Percentiles rank a stretch among this genome's conserved stretches.
These are phyloP conservation scores for Ryuthela nishihirai DNA, from an alignment of 2,888 invertebrate genomes.

Conservation along the genomic window DNA sequence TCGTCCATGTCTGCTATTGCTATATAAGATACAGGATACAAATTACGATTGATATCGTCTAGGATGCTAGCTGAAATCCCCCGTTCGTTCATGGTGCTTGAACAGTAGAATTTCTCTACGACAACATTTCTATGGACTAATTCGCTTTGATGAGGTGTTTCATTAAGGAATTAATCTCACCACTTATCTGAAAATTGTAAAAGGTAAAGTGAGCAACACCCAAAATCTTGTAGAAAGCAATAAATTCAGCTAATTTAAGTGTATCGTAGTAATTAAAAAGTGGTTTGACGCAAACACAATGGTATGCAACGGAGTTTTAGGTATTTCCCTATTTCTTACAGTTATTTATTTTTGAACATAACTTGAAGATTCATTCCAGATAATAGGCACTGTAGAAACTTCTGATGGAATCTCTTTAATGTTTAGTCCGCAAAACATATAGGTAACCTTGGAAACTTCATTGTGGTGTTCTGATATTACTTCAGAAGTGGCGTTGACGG, in stretches of 20 bases:
- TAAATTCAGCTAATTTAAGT: constrained; percentile 42
- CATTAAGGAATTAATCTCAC: constrained; percentile 1
- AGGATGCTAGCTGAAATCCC: constrained; percentile 31
- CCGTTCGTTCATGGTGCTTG: constrained; percentile 16
- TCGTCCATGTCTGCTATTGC: constrained; percentile 31
- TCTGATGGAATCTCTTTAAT: neutral
- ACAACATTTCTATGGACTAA: constrained; percentile 10
- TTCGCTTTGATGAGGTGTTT: neutral
- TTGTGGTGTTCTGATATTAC: constrained; percentile 21
- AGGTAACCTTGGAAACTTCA: constrained; percentile 2
- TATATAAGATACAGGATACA: constrained; percentile 3
- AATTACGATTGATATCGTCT: constrained; percentile 25
- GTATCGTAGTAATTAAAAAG: constrained; percentile 45
- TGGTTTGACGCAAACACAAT: constrained; percentile 45
- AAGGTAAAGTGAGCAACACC: constrained; percentile 25
- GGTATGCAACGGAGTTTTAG: neutral
- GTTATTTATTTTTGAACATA: neutral
- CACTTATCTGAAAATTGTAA: constrained; percentile 8
- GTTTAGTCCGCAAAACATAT: constrained; percentile 9
- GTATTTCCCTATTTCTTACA: neutral
- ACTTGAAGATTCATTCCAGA: constrained; percentile 8
- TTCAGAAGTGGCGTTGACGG: neutral
- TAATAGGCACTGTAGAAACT: constrained; percentile 7
- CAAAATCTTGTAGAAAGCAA: constrained; percentile 44
- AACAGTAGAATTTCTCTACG: constrained; percentile 14